Conservation (phyloP, 2,888 invertebrate genomes). For the Blastobasis lacticolella region DNA sequence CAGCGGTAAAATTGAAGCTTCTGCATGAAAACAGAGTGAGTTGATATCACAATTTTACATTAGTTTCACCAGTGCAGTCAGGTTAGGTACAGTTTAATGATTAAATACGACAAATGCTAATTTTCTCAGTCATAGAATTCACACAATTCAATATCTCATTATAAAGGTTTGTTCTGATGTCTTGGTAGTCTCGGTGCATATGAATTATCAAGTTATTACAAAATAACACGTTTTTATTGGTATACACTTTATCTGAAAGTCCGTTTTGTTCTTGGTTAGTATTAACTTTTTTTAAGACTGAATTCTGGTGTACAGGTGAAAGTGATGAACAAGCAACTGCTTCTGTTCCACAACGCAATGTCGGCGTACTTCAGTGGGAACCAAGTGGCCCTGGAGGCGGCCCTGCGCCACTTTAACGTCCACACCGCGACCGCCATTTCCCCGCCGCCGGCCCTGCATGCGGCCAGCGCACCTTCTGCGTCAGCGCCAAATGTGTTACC, state of each 20-base stretch:
- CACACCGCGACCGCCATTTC: slow-evolving; percentile 57
- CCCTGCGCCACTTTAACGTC: slow-evolving; percentile 95
- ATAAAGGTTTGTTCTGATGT: no score
- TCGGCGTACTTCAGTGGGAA: slow-evolving; percentile 98
- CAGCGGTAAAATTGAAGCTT: slow-evolving; percentile 95
- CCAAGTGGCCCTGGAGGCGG: slow-evolving; percentile 92
- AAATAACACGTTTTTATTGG: no score
- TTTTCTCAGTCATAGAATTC: no score
- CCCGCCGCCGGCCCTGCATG: slow-evolving; percentile 10
- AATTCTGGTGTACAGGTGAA: slow-evolving; percentile 80
- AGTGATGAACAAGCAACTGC: slow-evolving; percentile 98
- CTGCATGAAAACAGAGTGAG: slow-evolving; percentile 96
- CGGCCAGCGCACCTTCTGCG: slow-evolving; percentile 7
- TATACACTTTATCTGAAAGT: no score
- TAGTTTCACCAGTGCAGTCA: background rate
- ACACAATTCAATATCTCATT: no score
- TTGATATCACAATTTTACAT: background rate
- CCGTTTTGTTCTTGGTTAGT: no score
- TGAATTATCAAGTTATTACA: no score
- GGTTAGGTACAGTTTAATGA: background rate
- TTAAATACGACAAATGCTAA: no score
- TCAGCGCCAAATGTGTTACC: slow-evolving; percentile 6
- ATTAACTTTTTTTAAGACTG: no score
- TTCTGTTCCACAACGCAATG: slow-evolving; percentile 96
- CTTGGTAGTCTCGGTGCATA: no score